phyloP scores from a whole-genome alignment of 2,797 vertebrate species.

The Tarsius wallacei region DNA sequence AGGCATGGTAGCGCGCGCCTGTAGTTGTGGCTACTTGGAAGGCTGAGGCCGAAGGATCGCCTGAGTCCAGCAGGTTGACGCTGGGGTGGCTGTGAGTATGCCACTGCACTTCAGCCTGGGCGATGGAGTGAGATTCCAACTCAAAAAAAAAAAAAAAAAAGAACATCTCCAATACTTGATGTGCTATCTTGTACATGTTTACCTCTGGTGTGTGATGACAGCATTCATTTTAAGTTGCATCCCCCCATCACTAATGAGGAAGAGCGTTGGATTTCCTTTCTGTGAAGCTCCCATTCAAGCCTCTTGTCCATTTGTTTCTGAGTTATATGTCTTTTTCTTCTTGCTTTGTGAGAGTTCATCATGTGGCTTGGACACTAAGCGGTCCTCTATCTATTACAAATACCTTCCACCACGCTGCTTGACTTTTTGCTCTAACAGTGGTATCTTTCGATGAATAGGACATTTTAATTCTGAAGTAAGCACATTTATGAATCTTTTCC shows the following conservation, averaged over 20 bases:
- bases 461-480: conserved; percentile 43
- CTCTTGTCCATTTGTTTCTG: neutral
- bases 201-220: neutral
- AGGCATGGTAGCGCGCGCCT: too few relatives aligned
- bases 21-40: too few relatives aligned
- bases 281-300: neutral
- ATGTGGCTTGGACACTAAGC: neutral
- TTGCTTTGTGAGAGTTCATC: conserved; percentile 6
- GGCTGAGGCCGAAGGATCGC: too few relatives aligned
- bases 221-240: conserved; percentile 34
- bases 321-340: neutral
- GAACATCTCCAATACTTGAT: neutral
- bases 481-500: conserved; percentile 28
- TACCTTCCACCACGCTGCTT: neutral
- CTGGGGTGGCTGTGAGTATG: too few relatives aligned
- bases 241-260: conserved; percentile 19
- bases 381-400: neutral
- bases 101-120: too few relatives aligned
- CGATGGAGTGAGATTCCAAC: too few relatives aligned
- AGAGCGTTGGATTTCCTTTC: conserved; percentile 2
- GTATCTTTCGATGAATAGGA: conserved; percentile 35
- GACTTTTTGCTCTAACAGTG: neutral
- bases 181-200: neutral
- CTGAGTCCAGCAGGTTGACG: too few relatives aligned
- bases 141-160: too few relatives aligned